phyloP scores from a whole-genome alignment of 2,113 vertebrate genomes.

The Sturnus vulgaris region DNA sequence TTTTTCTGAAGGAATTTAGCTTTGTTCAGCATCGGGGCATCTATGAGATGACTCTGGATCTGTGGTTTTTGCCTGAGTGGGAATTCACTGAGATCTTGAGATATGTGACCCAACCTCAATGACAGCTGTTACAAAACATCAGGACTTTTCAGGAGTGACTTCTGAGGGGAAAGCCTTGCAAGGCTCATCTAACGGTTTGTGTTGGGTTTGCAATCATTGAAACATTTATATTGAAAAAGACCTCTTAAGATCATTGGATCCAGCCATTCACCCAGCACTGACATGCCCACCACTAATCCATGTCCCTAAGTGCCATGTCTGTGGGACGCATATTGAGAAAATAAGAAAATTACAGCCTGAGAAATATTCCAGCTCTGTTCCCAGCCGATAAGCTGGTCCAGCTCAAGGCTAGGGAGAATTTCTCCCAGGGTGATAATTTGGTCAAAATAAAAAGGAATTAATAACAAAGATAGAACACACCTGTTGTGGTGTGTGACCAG shows the following conservation, averaged over 20 bases:
- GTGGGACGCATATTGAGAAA: too few species aligned
- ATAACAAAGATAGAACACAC: too few species aligned
- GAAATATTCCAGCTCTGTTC: too few species aligned
- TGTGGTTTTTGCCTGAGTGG: not conserved
- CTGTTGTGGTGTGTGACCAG: too few species aligned
- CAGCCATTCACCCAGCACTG: not conserved
- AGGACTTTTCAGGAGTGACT: not conserved
- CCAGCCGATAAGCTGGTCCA: too few species aligned
- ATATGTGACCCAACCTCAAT: not conserved
- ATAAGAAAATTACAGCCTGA: too few species aligned
- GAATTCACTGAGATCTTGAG: not conserved
- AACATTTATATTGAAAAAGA: not conserved
- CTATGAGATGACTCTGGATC: not conserved
- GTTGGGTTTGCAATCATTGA: not conserved
- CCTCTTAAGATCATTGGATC: not conserved
- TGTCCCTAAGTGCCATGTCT: not conserved
- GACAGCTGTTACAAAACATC: not conserved
- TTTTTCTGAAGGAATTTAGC: not conserved
- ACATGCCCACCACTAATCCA: not conserved
- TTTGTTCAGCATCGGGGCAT: not conserved
- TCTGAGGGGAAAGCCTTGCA: not conserved
- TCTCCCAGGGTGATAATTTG: too few species aligned
- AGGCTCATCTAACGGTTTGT: not conserved
- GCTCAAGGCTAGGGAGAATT: too few species aligned
- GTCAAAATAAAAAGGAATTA: too few species aligned